phyloP scores from a whole-genome alignment of 2,113 vertebrate genomes.

The Sinosuthora webbiana region DNA sequence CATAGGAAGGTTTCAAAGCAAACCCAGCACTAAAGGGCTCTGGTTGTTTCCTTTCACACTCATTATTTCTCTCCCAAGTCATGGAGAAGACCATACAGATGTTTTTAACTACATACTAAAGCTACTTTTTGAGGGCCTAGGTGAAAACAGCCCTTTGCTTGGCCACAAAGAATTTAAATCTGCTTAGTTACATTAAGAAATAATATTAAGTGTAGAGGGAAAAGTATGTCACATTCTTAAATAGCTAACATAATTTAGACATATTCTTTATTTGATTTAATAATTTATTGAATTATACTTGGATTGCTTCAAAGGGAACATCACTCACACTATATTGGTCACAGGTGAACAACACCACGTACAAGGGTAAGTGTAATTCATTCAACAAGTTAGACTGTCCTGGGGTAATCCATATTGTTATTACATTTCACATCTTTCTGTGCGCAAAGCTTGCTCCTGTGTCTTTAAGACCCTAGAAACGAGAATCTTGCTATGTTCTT shows the following conservation, averaged over 20 bases:
- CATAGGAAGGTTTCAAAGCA: fast-evolving
- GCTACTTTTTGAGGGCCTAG: background rate
- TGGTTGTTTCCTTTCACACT: background rate
- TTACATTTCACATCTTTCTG: background rate
- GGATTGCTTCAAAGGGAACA: conserved; percentile 14
- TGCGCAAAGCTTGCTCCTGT: background rate
- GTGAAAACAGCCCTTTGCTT: background rate
- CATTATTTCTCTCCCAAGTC: background rate
- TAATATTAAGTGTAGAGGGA: background rate
- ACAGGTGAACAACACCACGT: background rate
- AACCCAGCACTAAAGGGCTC: background rate
- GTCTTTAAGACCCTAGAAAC: background rate
- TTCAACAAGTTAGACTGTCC: background rate
- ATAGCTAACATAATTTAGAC: background rate
- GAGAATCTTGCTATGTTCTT: background rate
- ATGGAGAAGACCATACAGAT: background rate
- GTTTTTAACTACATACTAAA: background rate
- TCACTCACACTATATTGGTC: background rate
- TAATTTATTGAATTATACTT: conserved; percentile 6
- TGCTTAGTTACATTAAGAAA: background rate
- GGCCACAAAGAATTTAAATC: background rate
- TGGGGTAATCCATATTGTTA: background rate
- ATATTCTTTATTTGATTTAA: background rate
- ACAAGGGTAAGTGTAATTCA: background rate
- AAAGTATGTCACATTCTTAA: background rate